Evolutionary conservation across 2,888 invertebrate species (phyloP), one percentile per base, ranked within the genome.

Genomic region (Dicyrtoma fusca): DNA sequence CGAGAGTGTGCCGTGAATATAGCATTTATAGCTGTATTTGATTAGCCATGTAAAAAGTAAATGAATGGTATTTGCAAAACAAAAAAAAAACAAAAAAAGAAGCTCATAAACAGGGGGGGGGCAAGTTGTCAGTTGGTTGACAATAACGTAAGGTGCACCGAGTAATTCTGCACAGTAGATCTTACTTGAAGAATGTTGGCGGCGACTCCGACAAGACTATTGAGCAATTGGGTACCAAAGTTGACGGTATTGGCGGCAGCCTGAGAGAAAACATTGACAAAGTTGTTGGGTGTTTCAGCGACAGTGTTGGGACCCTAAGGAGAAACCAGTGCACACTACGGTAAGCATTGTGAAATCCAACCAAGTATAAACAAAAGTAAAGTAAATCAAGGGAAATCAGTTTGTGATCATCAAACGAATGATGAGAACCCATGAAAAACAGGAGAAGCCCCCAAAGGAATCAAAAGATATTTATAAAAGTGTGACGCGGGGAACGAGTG

Each of bases 241-340:
- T 80, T 80, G 70, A 80, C 80, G 44, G 80, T 80, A 74, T 80
- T 80, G 75, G 80, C 80, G 53, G 80, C 80, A 74, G 80, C 80
- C 73, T 80, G 80, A 68, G 80, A 80, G 77, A 80, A 80, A 66
- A 80, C 80, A 71, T 80, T 80, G 75, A 80, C 77, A 71, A 80
- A 80, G 77, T 79, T 80, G 79, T 77, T 79, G 57, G 80, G 80
- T 51, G 80, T 80, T 74, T 80, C 80, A 61, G 77, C 79, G 34
- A 75, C 78, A 44, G 79, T 77, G 73, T 77, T 80, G 64, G 80
- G 77, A 74, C 80, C 80, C 79, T 79, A 57, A 42, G 51, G 34
- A 74, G 62, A 63, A 61, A 62, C n/a, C 42, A 69, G 71, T 71
- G 71, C 71, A 71, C 19, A 63, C 71, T 71, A 71, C 71, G n/a